Evolutionary conservation across 2,113 vertebrate genomes (phyloP).

Genomic region (Riparia riparia): DNA sequence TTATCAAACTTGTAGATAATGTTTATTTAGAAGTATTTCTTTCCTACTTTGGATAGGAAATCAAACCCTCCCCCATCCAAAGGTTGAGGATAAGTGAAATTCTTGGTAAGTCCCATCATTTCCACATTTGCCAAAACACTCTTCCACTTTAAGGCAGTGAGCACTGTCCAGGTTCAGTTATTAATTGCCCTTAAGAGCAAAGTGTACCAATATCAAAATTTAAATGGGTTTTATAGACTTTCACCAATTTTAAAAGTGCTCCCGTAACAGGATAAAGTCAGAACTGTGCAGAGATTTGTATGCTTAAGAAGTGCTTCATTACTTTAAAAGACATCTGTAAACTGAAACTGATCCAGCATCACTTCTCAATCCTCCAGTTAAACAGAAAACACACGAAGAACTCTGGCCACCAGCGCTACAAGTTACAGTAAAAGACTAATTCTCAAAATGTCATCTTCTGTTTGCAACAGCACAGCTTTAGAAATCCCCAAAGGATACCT

Average conservation of each 20-base stretch:
- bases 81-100: not conserved
- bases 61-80: not conserved
- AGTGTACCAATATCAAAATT: not conserved
- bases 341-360: not conserved
- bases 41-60: fast-evolving
- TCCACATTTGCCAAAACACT: not conserved
- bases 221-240: not conserved
- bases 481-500: not conserved
- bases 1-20: not conserved
- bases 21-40: not conserved
- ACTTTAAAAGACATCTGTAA: not conserved
- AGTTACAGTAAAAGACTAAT: not conserved
- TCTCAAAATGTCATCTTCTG: not conserved
- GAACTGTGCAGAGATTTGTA: not conserved
- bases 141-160: not conserved
- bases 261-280: not conserved
- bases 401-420: not conserved
- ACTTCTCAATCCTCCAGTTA: not conserved
- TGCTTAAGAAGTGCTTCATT: not conserved
- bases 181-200: not conserved
- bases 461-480: not conserved
- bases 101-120: not conserved
- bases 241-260: not conserved
- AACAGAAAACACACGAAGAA: not conserved
- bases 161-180: not conserved